phyloP scores from a whole-genome alignment of 2,113 vertebrate species.

The cattle (Bos taurus) region DNA sequence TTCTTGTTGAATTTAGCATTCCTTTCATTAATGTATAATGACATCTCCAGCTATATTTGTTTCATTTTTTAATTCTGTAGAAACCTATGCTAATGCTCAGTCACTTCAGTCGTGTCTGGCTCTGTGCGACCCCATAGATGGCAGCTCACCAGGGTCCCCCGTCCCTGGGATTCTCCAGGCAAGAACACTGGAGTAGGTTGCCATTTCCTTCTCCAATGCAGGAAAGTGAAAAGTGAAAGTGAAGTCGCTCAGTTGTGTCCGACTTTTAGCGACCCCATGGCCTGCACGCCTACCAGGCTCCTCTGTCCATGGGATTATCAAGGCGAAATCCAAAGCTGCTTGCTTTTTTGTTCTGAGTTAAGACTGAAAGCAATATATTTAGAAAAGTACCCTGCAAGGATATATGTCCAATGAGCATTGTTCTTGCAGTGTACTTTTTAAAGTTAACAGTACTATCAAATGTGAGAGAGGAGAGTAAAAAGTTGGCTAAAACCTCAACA shows the following conservation, averaged over 20 bases:
- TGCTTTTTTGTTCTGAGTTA: neutral
- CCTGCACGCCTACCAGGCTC: too few species aligned
- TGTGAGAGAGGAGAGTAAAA: neutral
- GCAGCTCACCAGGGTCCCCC: too few species aligned
- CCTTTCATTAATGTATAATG: slow-evolving; percentile 96
- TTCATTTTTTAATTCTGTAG: slow-evolving; percentile 92
- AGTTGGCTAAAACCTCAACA: neutral
- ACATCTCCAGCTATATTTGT: slow-evolving; percentile 93
- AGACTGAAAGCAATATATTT: neutral
- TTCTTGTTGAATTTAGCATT: slow-evolving; percentile 98
- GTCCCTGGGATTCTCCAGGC: too few species aligned
- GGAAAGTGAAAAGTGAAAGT: too few species aligned
- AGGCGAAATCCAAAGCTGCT: neutral
- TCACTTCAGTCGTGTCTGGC: too few species aligned
- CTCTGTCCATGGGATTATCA: too few species aligned
- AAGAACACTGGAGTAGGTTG: too few species aligned
- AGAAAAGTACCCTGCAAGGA: neutral
- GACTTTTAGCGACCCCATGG: too few species aligned
- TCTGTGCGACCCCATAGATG: too few species aligned
- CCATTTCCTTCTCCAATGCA: too few species aligned
- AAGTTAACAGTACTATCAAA: neutral
- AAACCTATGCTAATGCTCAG: neutral
- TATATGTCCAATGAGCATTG: neutral
- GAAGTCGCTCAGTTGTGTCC: too few species aligned
- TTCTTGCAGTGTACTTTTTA: neutral